phyloP scores from a whole-genome alignment of 2,888 invertebrate genomes.

The Netelia fuscicornis region DNA sequence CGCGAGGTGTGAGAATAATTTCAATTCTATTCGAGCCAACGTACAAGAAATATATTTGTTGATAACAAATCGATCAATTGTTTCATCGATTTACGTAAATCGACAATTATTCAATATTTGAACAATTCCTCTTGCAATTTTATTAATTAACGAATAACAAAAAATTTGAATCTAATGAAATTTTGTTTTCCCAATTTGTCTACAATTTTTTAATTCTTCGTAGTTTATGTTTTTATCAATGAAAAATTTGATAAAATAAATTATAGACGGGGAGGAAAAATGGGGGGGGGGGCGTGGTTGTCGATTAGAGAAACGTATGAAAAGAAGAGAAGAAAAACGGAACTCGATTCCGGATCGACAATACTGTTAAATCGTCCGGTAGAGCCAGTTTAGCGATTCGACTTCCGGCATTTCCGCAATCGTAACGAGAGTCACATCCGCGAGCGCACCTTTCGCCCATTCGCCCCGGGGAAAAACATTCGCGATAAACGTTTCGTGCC shows the following conservation, averaged over 20 bases:
- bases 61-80: not conserved
- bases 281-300: no score
- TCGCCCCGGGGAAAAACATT: constrained; percentile 43
- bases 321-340: not conserved
- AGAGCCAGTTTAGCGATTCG: constrained; percentile 14
- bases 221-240: not conserved
- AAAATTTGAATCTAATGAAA: no score
- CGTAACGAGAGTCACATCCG: constrained; percentile 64
- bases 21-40: no score
- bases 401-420: constrained; percentile 58
- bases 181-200: no score
- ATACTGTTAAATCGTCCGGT: not conserved
- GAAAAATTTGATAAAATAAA: not conserved
- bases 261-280: not conserved
- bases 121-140: no score
- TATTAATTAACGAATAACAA: no score
- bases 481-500: constrained; percentile 28
- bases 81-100: no score
- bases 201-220: no score
- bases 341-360: constrained; percentile 4
- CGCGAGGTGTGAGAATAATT: not conserved
- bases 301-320: not conserved
- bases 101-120: no score
- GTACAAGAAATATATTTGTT: no score
- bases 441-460: constrained; percentile 57